Evolutionary conservation across 1,140 invertebrate species (phyloP), one percentile per base, ranked within the genome.

Genomic region (Drosophila lacteicornis): DNA sequence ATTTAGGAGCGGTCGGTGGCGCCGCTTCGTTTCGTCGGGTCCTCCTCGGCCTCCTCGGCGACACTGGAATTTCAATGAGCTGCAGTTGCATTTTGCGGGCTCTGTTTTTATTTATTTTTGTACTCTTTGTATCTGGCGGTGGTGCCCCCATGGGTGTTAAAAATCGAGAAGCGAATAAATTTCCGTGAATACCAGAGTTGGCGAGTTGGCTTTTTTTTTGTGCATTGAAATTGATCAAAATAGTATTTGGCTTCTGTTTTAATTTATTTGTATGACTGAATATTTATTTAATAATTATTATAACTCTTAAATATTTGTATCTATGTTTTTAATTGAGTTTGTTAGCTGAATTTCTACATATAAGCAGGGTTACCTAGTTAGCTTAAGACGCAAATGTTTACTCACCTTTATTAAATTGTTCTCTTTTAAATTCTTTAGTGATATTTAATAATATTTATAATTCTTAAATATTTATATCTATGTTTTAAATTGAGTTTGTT

Each of bases 141-240:
- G 57, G 66, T 79, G 82, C 80, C 84, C 84, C 84, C 84, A 80
- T 88, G 84, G 85, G 84, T 88, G 84, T 87, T 90, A 88, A 88
- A 87, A 83, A 87, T 84, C 77, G 74, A 79, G 66, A 80, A 81
- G 65, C 84, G 84, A 88, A 88, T 88, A 88, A 84, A 88, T 90
- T 84, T 88, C 73, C 57, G 78, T 75, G 68, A 55, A 55, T 40
- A 38, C 9, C 2, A 40, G 53, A n/a, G 53, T 11, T 55, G 53
- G 0, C 19, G 4, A 22, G 4, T 5, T 55, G 53, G 53, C 13
- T 22, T 15, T 22, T 51, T 9, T 36, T 9, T 33, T 9, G 7
- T 36, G 2, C 9, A 3, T 12, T 36, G 9, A 36, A 36, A 36
- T 11, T 11, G 33, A 36, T 36, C 19, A 2, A 22, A 22, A 22